Evolutionary conservation across 2,888 invertebrate species (phyloP).

Genomic region (Drosophila mayaguana): DNA sequence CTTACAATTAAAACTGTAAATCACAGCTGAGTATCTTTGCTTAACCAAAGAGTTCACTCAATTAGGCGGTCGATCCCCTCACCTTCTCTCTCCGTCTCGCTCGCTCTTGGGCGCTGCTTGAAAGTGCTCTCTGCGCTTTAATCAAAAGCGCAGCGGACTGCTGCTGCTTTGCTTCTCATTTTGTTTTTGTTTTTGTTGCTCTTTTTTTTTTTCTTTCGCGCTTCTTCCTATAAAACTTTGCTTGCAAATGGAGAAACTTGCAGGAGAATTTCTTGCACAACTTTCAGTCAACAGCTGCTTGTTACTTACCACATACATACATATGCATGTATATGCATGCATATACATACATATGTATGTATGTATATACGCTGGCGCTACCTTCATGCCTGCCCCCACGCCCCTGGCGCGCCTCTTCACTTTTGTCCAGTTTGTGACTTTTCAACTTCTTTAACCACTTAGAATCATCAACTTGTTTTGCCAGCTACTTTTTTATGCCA

Average conservation of each 20-base stretch:
- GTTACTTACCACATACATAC: conserved; percentile 21
- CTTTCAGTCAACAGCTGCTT: conserved; percentile 70
- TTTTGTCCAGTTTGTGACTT: conserved; percentile 70
- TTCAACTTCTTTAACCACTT: conserved; percentile 77
- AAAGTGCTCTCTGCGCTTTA: conserved; percentile 11
- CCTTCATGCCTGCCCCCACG: background rate
- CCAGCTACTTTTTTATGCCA: conserved; percentile 49
- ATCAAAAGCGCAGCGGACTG: conserved; percentile 16
- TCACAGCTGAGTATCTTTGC: conserved; percentile 11
- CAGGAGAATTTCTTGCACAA: conserved; percentile 54
- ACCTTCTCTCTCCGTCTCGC: background rate
- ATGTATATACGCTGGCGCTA: background rate
- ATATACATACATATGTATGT: background rate
- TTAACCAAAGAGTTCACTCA: conserved; percentile 14
- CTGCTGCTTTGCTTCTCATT: conserved; percentile 4
- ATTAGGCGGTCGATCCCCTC: background rate
- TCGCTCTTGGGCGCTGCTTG: background rate
- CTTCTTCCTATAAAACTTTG: conserved; percentile 21
- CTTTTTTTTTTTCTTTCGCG: background rate
- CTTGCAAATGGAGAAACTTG: conserved; percentile 56
- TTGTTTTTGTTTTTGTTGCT: background rate
- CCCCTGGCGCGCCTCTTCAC: background rate
- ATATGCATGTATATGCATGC: too few species aligned
- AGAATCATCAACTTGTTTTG: conserved; percentile 78
- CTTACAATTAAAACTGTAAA: conserved; percentile 18